Conservation (phyloP, 2,113 vertebrate species). For the Prunella himalayana region DNA sequence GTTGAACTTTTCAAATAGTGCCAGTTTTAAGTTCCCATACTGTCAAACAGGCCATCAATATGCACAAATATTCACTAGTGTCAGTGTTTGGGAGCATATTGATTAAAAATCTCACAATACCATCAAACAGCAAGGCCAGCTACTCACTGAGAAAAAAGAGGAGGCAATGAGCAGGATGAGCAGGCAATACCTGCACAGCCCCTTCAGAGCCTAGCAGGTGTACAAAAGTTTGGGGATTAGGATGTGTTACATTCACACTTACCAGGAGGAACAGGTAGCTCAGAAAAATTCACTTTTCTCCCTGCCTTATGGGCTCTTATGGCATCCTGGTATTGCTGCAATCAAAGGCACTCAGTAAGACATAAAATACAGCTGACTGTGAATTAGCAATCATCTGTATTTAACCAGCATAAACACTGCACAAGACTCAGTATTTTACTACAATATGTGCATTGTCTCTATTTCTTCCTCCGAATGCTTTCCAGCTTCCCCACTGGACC, state of each 20-base stretch:
- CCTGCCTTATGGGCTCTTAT: constrained; percentile 88
- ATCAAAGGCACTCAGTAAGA: constrained; percentile 17
- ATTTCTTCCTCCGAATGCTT: not conserved
- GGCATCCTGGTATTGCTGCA: constrained; percentile 95
- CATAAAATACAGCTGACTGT: not conserved
- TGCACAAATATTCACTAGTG: not conserved
- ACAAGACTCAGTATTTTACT: not conserved
- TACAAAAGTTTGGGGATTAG: not conserved
- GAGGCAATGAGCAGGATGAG: not conserved
- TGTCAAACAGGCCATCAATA: not conserved
- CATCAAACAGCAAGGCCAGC: not conserved
- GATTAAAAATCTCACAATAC: not conserved
- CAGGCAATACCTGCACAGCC: not conserved
- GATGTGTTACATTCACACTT: not conserved
- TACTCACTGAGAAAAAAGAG: not conserved
- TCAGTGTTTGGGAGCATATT: not conserved
- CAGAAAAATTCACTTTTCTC: constrained; percentile 83
- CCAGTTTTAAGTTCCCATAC: not conserved
- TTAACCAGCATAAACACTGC: not conserved
- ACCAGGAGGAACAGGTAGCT: constrained; percentile 93
- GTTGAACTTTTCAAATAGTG: not conserved
- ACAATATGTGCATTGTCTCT: not conserved
- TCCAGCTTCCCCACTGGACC: not conserved
- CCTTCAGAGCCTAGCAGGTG: not conserved
- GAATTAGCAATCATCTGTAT: not conserved